phyloP scores from a whole-genome alignment of 2,888 invertebrate species.

The Acanthosepion pharaonis region DNA sequence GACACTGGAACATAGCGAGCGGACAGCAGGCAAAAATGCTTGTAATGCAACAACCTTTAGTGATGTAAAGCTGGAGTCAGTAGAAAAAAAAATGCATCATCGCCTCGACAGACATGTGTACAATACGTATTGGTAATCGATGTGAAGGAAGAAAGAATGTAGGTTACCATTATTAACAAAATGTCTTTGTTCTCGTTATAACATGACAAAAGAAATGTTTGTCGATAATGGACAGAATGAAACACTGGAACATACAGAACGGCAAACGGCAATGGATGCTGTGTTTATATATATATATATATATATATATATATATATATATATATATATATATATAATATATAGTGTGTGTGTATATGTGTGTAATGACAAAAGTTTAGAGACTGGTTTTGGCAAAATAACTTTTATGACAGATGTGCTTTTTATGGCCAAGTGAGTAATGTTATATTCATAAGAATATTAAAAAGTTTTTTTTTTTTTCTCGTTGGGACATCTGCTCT shows the following conservation, averaged over 20 bases:
- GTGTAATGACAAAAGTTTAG: no score
- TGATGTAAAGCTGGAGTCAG: background rate
- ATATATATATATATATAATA: background rate
- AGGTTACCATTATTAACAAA: slow-evolving; percentile 11
- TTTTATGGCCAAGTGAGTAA: no score
- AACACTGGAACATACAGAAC: no score
- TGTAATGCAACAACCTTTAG: background rate
- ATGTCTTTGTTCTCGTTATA: slow-evolving; percentile 7
- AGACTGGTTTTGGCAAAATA: no score
- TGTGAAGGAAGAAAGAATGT: background rate
- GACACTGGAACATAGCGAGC: background rate
- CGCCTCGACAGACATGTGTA: background rate
- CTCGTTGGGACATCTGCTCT: no score
- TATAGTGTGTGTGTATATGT: no score
- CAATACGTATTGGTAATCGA: background rate
- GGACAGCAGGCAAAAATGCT: background rate
- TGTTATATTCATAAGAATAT: no score
- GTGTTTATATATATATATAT: background rate
- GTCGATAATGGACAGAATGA: background rate
- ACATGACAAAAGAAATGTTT: background rate
- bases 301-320: slow-evolving; percentile 33
- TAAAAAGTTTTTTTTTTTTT: no score
- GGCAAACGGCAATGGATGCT: no score
- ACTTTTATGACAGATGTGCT: no score
- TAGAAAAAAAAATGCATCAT: background rate